phyloP scores from a whole-genome alignment of 1,140 invertebrate species.

The Drosophila navojoa region DNA sequence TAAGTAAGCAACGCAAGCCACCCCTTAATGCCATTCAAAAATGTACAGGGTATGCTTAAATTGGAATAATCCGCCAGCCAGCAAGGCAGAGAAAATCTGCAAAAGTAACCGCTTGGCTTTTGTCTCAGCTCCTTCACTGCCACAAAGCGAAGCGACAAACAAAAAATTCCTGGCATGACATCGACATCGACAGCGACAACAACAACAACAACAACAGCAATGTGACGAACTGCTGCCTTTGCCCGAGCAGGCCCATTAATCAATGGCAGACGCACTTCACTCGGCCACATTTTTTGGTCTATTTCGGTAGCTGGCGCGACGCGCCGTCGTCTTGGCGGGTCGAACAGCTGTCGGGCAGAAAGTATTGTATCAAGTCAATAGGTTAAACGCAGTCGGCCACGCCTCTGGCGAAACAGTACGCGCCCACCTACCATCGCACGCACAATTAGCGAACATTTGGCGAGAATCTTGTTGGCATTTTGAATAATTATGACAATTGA shows the following conservation, averaged over 20 bases:
- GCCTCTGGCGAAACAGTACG: background rate
- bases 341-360: slow-evolving; percentile 16
- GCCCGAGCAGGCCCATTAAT: slow-evolving; percentile 53
- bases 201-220: background rate
- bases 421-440: background rate
- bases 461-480: slow-evolving; percentile 58
- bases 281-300: slow-evolving; percentile 24
- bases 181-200: slow-evolving; percentile 13
- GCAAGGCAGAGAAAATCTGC: slow-evolving; percentile 31
- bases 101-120: slow-evolving; percentile 37
- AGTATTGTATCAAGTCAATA: slow-evolving; percentile 31
- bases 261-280: slow-evolving; percentile 56
- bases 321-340: background rate
- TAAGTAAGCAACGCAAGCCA: too few species aligned
- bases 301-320: slow-evolving; percentile 10
- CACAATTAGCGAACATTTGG: slow-evolving; percentile 58
- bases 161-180: slow-evolving; percentile 40
- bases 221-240: too few species aligned
- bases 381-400: slow-evolving; percentile 42
- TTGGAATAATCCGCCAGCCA: slow-evolving; percentile 20
- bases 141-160: background rate
- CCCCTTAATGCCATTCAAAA: background rate
- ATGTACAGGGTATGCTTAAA: slow-evolving; percentile 10
- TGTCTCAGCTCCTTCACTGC: slow-evolving; percentile 52
- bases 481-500: slow-evolving; percentile 77